phyloP scores from a whole-genome alignment of 2,888 invertebrate species.

The Periphyllus acericola region DNA sequence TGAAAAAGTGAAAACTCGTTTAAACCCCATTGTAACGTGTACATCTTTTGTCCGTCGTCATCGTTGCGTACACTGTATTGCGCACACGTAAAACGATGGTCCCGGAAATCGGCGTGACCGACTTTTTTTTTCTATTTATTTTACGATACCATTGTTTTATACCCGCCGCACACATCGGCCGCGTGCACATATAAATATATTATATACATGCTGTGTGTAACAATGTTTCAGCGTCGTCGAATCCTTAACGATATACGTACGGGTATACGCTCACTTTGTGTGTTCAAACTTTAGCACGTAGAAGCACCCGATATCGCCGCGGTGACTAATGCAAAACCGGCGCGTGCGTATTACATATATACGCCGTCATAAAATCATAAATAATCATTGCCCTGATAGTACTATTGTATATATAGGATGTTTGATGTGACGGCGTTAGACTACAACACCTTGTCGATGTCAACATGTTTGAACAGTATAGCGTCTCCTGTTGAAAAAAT shows the following conservation, averaged over 20 bases:
- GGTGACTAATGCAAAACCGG: not conserved
- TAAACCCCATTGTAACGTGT: not conserved
- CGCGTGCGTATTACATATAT: no score
- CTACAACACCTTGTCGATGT: no score
- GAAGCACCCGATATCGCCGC: not conserved
- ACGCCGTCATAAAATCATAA: no score
- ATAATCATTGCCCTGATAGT: no score
- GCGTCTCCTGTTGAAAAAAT: no score
- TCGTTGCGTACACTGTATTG: not conserved
- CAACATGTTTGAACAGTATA: no score
- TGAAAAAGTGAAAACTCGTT: not conserved
- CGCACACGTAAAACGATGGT: not conserved
- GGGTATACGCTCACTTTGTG: no score
- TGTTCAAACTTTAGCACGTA: not conserved
- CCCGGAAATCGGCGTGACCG: not conserved
- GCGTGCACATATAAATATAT: not conserved
- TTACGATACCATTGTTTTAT: not conserved
- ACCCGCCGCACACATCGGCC: not conserved
- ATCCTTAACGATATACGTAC: no score
- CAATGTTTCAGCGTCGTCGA: not conserved
- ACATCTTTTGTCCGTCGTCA: not conserved
- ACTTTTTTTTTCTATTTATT: not conserved
- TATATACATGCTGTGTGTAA: not conserved
- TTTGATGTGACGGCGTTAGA: no score
- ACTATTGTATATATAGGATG: no score